Evolutionary conservation across 1,140 invertebrate genomes (phyloP), one percentile per base, ranked within the genome.

Genomic region (Listronotus bonariensis): DNA sequence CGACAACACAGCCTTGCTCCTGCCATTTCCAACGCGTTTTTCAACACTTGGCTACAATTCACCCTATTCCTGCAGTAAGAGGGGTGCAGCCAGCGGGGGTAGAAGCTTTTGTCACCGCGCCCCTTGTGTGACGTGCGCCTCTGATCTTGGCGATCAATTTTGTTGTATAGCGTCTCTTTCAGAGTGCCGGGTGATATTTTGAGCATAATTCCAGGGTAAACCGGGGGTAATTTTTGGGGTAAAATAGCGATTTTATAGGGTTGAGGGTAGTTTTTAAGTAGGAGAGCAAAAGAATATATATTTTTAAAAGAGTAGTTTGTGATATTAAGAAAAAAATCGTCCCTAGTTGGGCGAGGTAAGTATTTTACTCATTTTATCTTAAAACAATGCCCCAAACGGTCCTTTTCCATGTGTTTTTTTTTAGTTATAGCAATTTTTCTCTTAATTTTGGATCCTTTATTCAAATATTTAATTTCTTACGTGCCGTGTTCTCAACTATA

Each of bases 301-400:
- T 53, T 26, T 53, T 34, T 53, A 36, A 15, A 34, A 38, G 15
- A 11, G 32, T 38, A 36, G 34, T 53, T 53, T 36, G 32, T 53
- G 32, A 53, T 53, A 36, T 6, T 15, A 53, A 34, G n/a, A 34
- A 31, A 58, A n/a, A n/a, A 34, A 60, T 60, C 57, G 57, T 60
- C 57, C 57, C 57, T 60, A 18, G 57, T 41, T 60, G 57, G 57
- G 57, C 57, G 57, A 60, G 57, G 57, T 60, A 41, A 60, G 57
- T 51, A 11, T 18, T 51, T 26, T 26, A 26, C 20, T 5, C 20
- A 26, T 5, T 26, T 26, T 26, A 3, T 26, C 20, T 26, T 26
- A 3, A 26, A 26, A 26, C 1, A 26, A 26, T 26, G 20, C 20
- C 20, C 1, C 20, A 5, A 1, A 26, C 20, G 20, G 1, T 26